Evolutionary conservation across 2,113 vertebrate species (phyloP).

Genomic region (Bos taurus): DNA sequence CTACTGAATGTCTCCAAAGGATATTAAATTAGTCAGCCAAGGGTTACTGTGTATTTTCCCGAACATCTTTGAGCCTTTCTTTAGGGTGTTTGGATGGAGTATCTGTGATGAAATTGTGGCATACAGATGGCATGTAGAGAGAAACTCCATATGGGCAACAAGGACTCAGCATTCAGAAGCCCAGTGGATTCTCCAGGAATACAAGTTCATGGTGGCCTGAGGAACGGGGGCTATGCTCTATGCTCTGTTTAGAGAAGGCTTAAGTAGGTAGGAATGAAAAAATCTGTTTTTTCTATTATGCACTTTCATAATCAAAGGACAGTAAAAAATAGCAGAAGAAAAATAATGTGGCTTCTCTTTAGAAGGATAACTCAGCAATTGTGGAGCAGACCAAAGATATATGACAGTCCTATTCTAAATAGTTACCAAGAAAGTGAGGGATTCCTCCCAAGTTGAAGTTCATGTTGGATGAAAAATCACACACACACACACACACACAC

Average conservation of each 20-base stretch:
- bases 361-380: not conserved
- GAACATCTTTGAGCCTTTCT: slow-evolving; percentile 33
- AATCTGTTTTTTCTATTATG: not conserved
- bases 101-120: not conserved
- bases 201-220: not conserved
- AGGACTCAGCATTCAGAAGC: not conserved
- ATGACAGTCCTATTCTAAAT: not conserved
- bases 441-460: not conserved
- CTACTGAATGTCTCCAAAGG: slow-evolving; percentile 35
- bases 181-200: not conserved
- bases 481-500: not conserved
- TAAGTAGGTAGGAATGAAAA: not conserved
- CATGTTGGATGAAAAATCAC: not conserved
- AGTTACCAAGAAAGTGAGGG: not conserved
- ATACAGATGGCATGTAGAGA: not conserved
- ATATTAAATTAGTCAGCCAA: slow-evolving; percentile 49
- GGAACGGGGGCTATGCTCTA: not conserved
- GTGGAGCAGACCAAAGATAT: not conserved
- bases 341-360: not conserved
- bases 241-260: not conserved
- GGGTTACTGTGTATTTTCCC: slow-evolving; percentile 26
- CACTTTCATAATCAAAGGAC: not conserved
- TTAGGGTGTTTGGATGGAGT: not conserved
- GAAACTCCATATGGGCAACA: not conserved
- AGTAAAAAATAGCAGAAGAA: not conserved